Evolutionary conservation across 2,888 invertebrate species (phyloP).

Genomic region (Melanotus villosus): DNA sequence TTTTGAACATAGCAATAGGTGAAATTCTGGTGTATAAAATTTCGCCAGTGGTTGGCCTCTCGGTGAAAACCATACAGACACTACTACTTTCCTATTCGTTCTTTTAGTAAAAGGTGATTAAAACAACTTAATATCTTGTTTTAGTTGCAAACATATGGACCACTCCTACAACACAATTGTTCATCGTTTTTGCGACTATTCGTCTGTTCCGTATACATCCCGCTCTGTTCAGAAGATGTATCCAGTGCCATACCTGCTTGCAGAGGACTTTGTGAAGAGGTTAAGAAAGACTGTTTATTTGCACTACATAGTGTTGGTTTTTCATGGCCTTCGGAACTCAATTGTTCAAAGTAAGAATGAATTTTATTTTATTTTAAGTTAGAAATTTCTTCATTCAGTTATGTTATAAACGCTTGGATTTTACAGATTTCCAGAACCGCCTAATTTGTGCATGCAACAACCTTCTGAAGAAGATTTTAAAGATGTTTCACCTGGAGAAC

Average conservation of each 20-base stretch:
- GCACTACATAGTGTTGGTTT: slow-evolving; percentile 76
- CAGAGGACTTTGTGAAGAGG: slow-evolving; percentile 86
- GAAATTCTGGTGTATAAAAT: no score
- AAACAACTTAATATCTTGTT: no score
- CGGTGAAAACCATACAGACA: no score
- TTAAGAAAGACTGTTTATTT: slow-evolving; percentile 79
- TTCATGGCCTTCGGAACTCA: slow-evolving; percentile 80
- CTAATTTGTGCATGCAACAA: slow-evolving; percentile 85
- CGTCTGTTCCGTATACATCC: slow-evolving; percentile 91
- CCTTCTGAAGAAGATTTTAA: slow-evolving; percentile 47
- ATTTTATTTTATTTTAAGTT: background rate
- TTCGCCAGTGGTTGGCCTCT: no score
- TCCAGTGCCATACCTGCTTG: slow-evolving; percentile 89
- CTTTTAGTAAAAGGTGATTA: no score
- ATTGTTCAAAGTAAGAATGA: slow-evolving; percentile 74
- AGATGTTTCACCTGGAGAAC: slow-evolving; percentile 35
- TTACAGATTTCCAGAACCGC: slow-evolving; percentile 80
- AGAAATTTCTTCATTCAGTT: background rate
- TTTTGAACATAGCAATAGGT: no score
- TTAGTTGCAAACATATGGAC: slow-evolving; percentile 80
- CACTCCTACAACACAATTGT: slow-evolving; percentile 84
- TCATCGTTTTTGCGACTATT: slow-evolving; percentile 87
- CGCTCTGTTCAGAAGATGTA: slow-evolving; percentile 91
- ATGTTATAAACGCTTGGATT: no score
- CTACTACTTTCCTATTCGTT: no score